Evolutionary conservation across 2,797 vertebrate species (phyloP), one percentile per base, ranked within the genome.

Genomic region (Pelochelys cantorii): DNA sequence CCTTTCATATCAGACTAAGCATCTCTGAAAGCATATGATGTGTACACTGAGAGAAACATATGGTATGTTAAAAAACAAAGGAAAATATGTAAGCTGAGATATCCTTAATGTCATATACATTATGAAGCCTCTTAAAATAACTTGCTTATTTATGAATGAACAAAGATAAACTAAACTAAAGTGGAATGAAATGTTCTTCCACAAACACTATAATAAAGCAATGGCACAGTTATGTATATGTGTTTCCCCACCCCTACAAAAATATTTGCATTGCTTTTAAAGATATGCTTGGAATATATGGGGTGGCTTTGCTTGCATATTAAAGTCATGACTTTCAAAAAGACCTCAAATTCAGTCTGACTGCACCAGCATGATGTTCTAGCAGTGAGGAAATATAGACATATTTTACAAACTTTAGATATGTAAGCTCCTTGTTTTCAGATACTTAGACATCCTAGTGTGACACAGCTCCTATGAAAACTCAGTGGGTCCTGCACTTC

Each of bases 71-170:
- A 57, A 90, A 90, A 94, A 87, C 53, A 90, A 88, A 91, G 12
- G 55, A 62, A 90, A 94, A 8, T 90, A 92, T 15, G 74, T 81
- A 94, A 89, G 55, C 79, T 59, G 88, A 87, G 34, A 52, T 86
- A 87, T 15, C 77, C 9, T 83, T 74, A 92, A 85, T 65, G 59
- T 59, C 81, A 60, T 62, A 53, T 56, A 79, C 57, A 23, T 94
- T 96, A 88, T 91, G 91, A 93, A 94, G 48, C 17, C 71, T 90
- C 85, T 79, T 92, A 85, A 93, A 94, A 93, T 94, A 94, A 42
- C 75, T 37, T 83, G n/a, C 3, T 91, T 85, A 79, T 94, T 93
- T 88, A 77, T 83, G 89, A 91, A 88, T 62, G 59, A 94, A 54
- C 59, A 60, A 81, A 91, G 53, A 65, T 74, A 81, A 42, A 83